Conservation (phyloP, 37 sponge, comb jelly and placozoan genomes). For the Hexactinellida sp. region DNA sequence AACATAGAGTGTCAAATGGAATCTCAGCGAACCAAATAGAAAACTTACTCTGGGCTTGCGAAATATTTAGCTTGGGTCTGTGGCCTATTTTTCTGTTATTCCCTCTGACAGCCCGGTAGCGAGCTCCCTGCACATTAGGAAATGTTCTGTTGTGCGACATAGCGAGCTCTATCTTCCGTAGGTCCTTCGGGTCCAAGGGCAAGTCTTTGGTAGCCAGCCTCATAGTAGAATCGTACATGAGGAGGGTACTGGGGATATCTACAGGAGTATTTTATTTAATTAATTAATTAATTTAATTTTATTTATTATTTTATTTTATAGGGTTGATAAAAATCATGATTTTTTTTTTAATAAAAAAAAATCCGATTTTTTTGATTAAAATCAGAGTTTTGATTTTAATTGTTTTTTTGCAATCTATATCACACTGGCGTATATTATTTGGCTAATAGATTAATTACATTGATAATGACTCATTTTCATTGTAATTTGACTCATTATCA, state of each 20-base stretch:
- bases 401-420: too few relatives aligned
- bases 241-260: slow-evolving; percentile 9
- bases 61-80: neutral
- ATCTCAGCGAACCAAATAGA: neutral
- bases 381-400: too few relatives aligned
- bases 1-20: too few relatives aligned
- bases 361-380: too few relatives aligned
- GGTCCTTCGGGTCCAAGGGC: neutral
- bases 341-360: too few relatives aligned
- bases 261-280: neutral
- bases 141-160: neutral
- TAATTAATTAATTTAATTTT: neutral
- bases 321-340: too few relatives aligned
- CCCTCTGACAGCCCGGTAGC: neutral
- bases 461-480: too few relatives aligned
- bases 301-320: too few relatives aligned
- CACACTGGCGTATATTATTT: too few relatives aligned
- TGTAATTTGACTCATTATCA: too few relatives aligned
- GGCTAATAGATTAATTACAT: too few relatives aligned
- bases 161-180: neutral
- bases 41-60: neutral
- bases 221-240: neutral
- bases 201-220: neutral
- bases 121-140: neutral
- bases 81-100: neutral